Conservation (phyloP, 2,888 invertebrate genomes). For the Darwinula stevensoni region DNA sequence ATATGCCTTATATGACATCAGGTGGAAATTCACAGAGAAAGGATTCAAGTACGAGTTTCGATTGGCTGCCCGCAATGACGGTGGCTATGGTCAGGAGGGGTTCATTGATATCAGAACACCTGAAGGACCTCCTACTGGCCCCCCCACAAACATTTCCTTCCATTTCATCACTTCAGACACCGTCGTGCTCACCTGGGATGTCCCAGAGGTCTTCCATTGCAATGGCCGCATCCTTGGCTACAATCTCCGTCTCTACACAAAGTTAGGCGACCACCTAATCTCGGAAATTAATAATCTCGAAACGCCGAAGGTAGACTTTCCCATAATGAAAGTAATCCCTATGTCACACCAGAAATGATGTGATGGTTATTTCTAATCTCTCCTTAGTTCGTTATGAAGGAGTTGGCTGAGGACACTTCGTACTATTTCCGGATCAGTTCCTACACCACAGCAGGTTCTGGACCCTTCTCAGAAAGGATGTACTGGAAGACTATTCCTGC, state of each 20-base stretch:
- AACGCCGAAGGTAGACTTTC: too few relatives aligned
- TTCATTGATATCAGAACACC: constrained; percentile 72
- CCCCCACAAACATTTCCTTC: constrained; percentile 39
- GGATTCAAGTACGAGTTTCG: constrained; percentile 89
- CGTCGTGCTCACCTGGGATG: constrained; percentile 62
- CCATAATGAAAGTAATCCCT: too few relatives aligned
- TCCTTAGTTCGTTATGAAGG: constrained; percentile 42
- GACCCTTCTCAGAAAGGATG: constrained; percentile 63
- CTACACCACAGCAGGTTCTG: constrained; percentile 62
- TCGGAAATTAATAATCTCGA: too few relatives aligned
- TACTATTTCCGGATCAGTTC: constrained; percentile 76
- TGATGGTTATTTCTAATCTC: neutral
- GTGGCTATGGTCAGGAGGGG: constrained; percentile 79
- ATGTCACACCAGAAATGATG: too few relatives aligned
- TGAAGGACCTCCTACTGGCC: constrained; percentile 67
- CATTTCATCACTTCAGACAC: constrained; percentile 78
- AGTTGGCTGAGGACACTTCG: constrained; percentile 71
- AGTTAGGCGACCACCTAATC: neutral
- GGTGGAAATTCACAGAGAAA: constrained; percentile 27
- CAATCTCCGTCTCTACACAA: constrained; percentile 64
- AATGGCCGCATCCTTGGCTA: constrained; percentile 84
- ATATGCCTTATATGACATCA: neutral
- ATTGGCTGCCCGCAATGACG: constrained; percentile 77
- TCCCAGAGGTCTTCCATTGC: constrained; percentile 52
- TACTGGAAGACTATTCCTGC: constrained; percentile 56